Base-by-base conservation (phyloP, 1,140 invertebrate species). In the Saccostrea glomerata region DNA sequence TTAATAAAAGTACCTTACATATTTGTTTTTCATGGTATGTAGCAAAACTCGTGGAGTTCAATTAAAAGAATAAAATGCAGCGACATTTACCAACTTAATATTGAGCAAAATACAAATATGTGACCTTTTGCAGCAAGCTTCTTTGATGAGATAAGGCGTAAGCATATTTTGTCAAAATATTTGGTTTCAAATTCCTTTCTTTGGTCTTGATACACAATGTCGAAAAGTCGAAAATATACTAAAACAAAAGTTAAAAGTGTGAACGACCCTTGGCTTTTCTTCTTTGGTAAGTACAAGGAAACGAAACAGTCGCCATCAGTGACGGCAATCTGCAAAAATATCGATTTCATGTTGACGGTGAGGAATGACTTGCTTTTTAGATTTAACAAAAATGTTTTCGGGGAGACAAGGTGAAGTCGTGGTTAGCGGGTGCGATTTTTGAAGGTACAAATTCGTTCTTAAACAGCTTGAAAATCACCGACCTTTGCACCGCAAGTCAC, bases 221-320 rank as follows among this genome's bases (percentile, higher is more conserved):
- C 5, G 9, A n/a, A n/a, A n/a, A n/a, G n/a, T n/a, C n/a, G n/a
- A 77, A 23, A 77, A 77, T 77, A 77, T 30, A 30, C 25, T 36
- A 77, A 77, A 77, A 77, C 70, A 77, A 77, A 30, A 77, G 70
- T 23, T 77, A 77, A 77, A 77, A 77, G 70, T 77, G 70, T 77
- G 70, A 5, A 30, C 70, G 70, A 77, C 70, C 70, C n/a, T 6
- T 77, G 70, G 23, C 11, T 25, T 11, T 77, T 77, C n/a, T 63
- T 63, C 58, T 63, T 17, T 20, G 58, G 17, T 63, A 63, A 17
- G 30, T 30, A 77, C 70, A 77, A 77, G 70, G 25, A 77, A 77
- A 30, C 70, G 23, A 17, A 30, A 30, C 70, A 77, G 70, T 77
- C 70, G 70, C 70, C 70, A 77, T 77, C 70, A 77, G 23, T 12